Conservation (phyloP, 2,113 vertebrate species). For the Lanius collurio region DNA sequence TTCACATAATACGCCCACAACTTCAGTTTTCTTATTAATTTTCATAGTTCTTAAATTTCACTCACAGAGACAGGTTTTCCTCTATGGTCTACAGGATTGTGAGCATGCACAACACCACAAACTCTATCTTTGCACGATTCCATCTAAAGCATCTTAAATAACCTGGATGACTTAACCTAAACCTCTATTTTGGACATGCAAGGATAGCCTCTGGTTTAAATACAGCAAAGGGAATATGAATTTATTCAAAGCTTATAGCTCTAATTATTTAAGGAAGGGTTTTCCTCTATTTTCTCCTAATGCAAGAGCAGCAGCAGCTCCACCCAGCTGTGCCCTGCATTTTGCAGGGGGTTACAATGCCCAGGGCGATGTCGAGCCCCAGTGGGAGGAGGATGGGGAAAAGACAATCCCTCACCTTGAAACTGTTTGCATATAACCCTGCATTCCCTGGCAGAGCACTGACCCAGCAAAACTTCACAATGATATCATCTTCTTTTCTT, state of each 20-base stretch:
- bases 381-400: not conserved
- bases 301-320: not conserved
- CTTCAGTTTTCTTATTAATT: not conserved
- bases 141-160: not conserved
- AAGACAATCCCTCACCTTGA: not conserved
- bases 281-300: not conserved
- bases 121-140: not conserved
- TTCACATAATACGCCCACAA: not conserved
- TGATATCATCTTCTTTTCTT: not conserved
- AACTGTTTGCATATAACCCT: not conserved
- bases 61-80: not conserved
- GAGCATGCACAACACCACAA: not conserved
- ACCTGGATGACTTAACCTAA: not conserved
- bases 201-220: not conserved
- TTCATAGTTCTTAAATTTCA: not conserved
- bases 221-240: not conserved
- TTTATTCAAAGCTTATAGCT: not conserved
- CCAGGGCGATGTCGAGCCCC: not conserved
- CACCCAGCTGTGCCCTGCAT: not conserved
- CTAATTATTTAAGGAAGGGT: not conserved
- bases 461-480: not conserved
- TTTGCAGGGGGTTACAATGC: not conserved
- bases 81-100: rapidly evolving
- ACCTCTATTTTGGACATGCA: not conserved
- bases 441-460: not conserved